A percentile compares a stretch with the other conserved stretches of the same genome.
phyloP scores from a whole-genome alignment of 2,113 vertebrate species.

The Aphelocoma coerulescens region DNA sequence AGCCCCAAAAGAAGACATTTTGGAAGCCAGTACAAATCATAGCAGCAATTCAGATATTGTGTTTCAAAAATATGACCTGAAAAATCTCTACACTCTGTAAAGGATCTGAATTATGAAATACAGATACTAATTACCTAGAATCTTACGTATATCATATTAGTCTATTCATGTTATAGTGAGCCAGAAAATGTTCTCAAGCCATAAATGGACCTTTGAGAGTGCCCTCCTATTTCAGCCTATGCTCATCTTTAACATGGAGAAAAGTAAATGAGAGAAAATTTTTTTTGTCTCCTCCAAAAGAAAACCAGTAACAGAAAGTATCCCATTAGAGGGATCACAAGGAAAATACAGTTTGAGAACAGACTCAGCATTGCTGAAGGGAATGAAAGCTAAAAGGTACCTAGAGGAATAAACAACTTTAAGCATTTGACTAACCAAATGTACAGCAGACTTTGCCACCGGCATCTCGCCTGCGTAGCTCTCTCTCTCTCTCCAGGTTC shows the following conservation, averaged over 20 bases:
- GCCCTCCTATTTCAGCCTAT: not conserved
- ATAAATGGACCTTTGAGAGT: not conserved
- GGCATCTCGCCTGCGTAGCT: not conserved
- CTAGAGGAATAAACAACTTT: not conserved
- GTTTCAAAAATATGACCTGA: not conserved
- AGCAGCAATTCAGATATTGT: not conserved
- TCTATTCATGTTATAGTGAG: not conserved
- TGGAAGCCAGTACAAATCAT: not conserved
- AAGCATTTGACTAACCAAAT: slow-evolving; percentile 3
- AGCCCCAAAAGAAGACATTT: not conserved
- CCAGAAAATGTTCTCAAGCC: not conserved
- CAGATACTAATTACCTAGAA: not conserved
- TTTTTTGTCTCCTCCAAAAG: not conserved
- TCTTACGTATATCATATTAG: not conserved
- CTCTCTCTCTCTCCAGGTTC: not conserved
- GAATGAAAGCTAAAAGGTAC: not conserved
- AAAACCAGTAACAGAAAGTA: not conserved
- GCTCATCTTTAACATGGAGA: not conserved
- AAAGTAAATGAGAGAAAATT: not conserved
- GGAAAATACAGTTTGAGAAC: not conserved
- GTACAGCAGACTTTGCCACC: not conserved
- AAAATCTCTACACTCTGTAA: not conserved
- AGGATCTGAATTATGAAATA: not conserved
- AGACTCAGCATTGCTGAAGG: not conserved
- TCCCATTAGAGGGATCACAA: not conserved